Base-by-base conservation (phyloP, 1,140 invertebrate genomes). In the Laupala kohalensis region DNA sequence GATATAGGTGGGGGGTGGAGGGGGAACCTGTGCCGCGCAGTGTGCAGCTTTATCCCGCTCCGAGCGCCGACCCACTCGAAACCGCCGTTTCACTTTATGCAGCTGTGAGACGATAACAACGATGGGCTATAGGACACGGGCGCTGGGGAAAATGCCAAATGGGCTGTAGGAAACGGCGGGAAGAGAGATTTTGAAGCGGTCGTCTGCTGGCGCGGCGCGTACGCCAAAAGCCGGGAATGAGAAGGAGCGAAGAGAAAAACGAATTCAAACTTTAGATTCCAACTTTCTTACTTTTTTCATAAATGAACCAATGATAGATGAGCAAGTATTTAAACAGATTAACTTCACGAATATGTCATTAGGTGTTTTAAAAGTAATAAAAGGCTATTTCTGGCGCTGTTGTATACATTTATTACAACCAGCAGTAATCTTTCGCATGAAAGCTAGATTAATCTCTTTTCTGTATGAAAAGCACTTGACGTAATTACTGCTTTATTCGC, bases 51-150 rank as follows among this genome's bases (percentile, higher is more conserved):
- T 69, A 72, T 72, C 71, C 71, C 27, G 67, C 28, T 13, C 27
- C 25, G 71, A 26, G 29, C 29, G 24, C 25, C 65, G 25, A 27
- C 37, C 53, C 72, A 26, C 29, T n/a, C 67, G 26, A 64, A 63
- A 64, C 72, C 80, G 81, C 74, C 76, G 75, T 75, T 76, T 76
- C 76, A 82, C 81, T 83, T 83, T 83, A 83, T 83, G 82, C 82
- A 83, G 82, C 82, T 83, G 82, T 81, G 82, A 81, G 82, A 82
- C 81, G 81, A 83, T 83, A 83, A 83, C 82, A 83, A 82, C 81
- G 81, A 83, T 82, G 82, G 82, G 82, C 82, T 83, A 82, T 80
- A 83, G 82, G 81, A 82, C 79, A 72, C 78, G 77, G 80, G 80
- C 82, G 82, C 81, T 81, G 81, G 82, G 82, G 81, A 80, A 82